Base-by-base conservation (phyloP, 92 coral and sea anemone species). In the Zoanthus solanderi region DNA sequence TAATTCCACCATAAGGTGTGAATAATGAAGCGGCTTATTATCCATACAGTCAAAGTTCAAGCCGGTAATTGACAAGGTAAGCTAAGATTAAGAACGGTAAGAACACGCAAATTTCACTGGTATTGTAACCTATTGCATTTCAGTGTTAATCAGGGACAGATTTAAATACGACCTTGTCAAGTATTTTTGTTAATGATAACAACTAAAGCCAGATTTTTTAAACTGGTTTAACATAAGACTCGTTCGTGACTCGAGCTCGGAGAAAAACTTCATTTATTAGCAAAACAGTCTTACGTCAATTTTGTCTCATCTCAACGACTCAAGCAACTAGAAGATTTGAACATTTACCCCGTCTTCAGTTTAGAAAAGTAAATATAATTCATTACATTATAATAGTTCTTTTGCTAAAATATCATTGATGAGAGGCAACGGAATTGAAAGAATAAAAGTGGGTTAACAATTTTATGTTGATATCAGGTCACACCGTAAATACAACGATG, bases 31-130 rank as follows among this genome's bases (percentile, higher is more conserved):
- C 58, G 58, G 58, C 58, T 53, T 53, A 53, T 53, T 53, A 53
- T 53, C 58, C 56, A 50, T 34, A 48, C 61, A 75, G 61, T 76
- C 65, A 76, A 76, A 76, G 80, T 48, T 52, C 80, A 76, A 52
- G 37, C 65, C 48, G 80, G 9, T 76, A 76, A 75, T 50, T 29
- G 3, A 76, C 10, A 76, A 30, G 12, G n/a, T 58, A 58, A 58
- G 66, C 23, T 76, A 52, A 12, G 44, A 1, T 4, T 23, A 48
- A 75, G 52, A 4, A 2, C 79, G 0, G 29, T 5, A 76, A 50
- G 12, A 50, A 76, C 80, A 76, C 80, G 80, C 66, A 76, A 52
- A 6, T 10, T 76, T 52, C 18, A 23, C 63, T 74, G 58, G 58
- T 53, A 53, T 14, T 58, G 66, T 50, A 1, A 50, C 2, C 56